Conservation (phyloP, 2,797 vertebrate genomes). For the Lophotriccus pileatus region DNA sequence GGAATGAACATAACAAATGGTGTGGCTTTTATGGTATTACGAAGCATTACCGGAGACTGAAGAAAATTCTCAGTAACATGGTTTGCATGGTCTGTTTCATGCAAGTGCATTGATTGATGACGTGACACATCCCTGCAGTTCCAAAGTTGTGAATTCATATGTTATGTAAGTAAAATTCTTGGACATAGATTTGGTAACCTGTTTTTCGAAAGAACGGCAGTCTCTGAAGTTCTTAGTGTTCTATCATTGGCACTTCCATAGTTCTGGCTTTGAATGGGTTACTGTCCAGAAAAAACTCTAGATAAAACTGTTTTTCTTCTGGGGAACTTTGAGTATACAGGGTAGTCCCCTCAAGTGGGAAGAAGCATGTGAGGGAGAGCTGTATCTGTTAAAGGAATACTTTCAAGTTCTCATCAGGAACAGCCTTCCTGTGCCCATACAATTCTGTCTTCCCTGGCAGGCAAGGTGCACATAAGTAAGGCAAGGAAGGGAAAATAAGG, state of each 20-base stretch:
- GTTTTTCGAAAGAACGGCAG: background rate
- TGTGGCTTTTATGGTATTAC: background rate
- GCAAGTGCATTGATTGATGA: background rate
- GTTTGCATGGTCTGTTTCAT: background rate
- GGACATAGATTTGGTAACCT: background rate
- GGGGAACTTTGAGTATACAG: background rate
- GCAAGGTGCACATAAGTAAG: background rate
- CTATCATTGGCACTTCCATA: fast-evolving
- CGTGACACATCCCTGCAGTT: background rate
- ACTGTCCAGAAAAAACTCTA: background rate
- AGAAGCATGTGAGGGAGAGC: background rate
- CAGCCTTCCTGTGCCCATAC: background rate
- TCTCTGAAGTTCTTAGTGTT: background rate
- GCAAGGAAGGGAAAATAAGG: background rate
- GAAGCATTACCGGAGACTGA: background rate
- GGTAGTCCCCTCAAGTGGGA: background rate
- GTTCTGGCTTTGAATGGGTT: background rate
- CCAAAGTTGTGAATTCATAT: background rate
- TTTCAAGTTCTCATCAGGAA: background rate
- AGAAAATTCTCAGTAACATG: background rate
- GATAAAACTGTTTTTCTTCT: background rate
- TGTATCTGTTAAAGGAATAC: background rate
- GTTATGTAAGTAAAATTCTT: background rate
- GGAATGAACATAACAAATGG: background rate
- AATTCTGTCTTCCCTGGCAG: background rate